These are phyloP conservation scores for Pseudoips prasinana DNA, from an alignment of 2,888 invertebrate genomes.

Conservation along the genomic window DNA sequence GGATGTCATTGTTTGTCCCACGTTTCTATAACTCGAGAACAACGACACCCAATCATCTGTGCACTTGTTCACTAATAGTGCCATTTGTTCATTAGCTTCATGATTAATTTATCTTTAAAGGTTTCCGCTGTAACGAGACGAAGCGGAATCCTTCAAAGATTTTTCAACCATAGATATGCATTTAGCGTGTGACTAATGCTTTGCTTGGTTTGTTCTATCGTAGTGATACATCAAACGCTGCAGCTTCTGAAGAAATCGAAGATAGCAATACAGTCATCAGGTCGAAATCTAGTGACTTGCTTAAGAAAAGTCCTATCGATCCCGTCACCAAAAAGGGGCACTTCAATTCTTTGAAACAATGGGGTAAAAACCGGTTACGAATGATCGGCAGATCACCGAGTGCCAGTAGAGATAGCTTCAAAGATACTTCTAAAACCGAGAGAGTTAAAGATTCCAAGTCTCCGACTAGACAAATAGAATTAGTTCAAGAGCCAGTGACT, in stretches of 20 bases:
- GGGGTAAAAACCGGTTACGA: slow-evolving; percentile 90
- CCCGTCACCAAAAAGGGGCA: slow-evolving; percentile 82
- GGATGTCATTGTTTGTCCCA: slow-evolving; percentile 67
- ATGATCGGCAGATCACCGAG: slow-evolving; percentile 86
- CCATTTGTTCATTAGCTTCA: slow-evolving; percentile 77
- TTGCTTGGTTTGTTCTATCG: slow-evolving; percentile 81
- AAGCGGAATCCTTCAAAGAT: slow-evolving; percentile 64
- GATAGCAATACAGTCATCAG: slow-evolving; percentile 81
- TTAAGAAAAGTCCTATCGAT: slow-evolving; percentile 86
- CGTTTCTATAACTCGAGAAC: slow-evolving; percentile 42
- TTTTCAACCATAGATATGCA: slow-evolving; percentile 66
- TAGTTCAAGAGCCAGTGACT: slow-evolving; percentile 85
- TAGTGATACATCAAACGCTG: slow-evolving; percentile 79
- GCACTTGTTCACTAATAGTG: slow-evolving; percentile 79
- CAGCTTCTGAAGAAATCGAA: slow-evolving; percentile 77
- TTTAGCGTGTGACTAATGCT: slow-evolving; percentile 82
- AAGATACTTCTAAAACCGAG: slow-evolving; percentile 62
- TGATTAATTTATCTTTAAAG: slow-evolving; percentile 69
- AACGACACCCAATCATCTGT: slow-evolving; percentile 67
- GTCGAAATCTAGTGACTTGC: slow-evolving; percentile 89
- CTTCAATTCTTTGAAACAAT: slow-evolving; percentile 91
- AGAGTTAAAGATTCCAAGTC: slow-evolving; percentile 67
- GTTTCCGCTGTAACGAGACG: slow-evolving; percentile 70
- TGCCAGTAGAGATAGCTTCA: slow-evolving; percentile 77
- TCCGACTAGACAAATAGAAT: slow-evolving; percentile 75